Evolutionary conservation across 2,888 invertebrate species (phyloP).

Genomic region (Epistrophe grossulariae): DNA sequence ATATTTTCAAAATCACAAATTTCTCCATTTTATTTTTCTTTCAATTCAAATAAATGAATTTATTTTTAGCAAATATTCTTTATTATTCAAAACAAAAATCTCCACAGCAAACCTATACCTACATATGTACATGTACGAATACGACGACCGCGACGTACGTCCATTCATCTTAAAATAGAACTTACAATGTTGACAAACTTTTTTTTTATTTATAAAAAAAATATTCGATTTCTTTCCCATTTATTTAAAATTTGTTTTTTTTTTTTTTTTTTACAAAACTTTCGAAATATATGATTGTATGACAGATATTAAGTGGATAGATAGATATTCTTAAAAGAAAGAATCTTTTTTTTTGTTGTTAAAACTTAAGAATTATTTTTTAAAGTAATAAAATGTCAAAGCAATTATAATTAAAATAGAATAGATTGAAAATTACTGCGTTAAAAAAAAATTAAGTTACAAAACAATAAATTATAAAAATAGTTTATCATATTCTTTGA

Average conservation of each 20-base stretch:
- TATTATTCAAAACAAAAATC: background rate
- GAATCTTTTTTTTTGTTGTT: too few relatives aligned
- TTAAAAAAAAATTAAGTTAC: background rate
- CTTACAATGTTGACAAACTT: background rate
- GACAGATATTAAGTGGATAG: background rate
- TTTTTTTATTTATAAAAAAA: background rate
- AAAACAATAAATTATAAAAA: constrained; percentile 1
- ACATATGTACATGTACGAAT: too few relatives aligned
- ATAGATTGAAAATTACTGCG: background rate
- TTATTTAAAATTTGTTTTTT: background rate
- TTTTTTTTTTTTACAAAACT: too few relatives aligned
- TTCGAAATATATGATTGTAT: background rate
- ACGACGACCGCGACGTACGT: background rate
- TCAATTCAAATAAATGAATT: background rate
- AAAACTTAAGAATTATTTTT: background rate
- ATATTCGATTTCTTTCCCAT: background rate
- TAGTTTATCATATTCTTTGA: background rate
- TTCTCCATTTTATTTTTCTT: background rate
- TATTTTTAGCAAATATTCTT: background rate
- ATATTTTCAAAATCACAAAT: background rate
- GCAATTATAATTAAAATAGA: constrained; percentile 1
- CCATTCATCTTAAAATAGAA: background rate
- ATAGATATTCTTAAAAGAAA: background rate
- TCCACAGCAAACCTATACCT: background rate
- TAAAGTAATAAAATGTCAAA: background rate